Evolutionary conservation across 23 tunicate species (phyloP).

Genomic region (Ascidia mentula): DNA sequence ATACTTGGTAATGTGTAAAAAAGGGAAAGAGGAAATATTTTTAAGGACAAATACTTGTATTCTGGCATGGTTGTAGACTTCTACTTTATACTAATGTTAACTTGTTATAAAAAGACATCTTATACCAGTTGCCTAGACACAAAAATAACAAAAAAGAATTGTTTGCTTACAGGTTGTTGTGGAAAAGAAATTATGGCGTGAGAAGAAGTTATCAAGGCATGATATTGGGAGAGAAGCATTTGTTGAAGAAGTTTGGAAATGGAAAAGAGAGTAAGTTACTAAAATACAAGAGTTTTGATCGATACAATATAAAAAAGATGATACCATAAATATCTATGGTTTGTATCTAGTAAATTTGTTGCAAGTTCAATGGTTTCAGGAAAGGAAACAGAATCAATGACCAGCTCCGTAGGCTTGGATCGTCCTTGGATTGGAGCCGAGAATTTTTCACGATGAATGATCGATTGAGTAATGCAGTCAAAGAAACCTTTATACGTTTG

Average conservation of each 20-base stretch:
- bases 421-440: constrained; percentile 94
- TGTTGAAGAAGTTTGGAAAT: constrained; percentile 93
- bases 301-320: neutral
- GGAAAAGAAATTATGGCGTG: constrained; percentile 77
- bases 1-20: too few relatives aligned
- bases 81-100: too few relatives aligned
- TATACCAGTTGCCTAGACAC: too few relatives aligned
- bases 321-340: neutral
- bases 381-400: constrained; percentile 80
- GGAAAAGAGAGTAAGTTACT: constrained; percentile 88
- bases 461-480: constrained; percentile 66
- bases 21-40: too few relatives aligned
- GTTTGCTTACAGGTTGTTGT: constrained; percentile 92
- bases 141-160: too few relatives aligned
- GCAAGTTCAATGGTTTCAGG: constrained; percentile 32
- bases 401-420: constrained; percentile 81
- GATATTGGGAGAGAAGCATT: constrained; percentile 91
- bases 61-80: too few relatives aligned
- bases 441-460: constrained; percentile 96
- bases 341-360: too few relatives aligned
- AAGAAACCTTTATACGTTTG: constrained; percentile 61
- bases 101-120: too few relatives aligned
- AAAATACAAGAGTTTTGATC: neutral
- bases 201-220: constrained; percentile 72
- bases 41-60: too few relatives aligned